Conservation (phyloP, 35 echinoderm and acorn worm genomes). For the Apostichopus californicus region DNA sequence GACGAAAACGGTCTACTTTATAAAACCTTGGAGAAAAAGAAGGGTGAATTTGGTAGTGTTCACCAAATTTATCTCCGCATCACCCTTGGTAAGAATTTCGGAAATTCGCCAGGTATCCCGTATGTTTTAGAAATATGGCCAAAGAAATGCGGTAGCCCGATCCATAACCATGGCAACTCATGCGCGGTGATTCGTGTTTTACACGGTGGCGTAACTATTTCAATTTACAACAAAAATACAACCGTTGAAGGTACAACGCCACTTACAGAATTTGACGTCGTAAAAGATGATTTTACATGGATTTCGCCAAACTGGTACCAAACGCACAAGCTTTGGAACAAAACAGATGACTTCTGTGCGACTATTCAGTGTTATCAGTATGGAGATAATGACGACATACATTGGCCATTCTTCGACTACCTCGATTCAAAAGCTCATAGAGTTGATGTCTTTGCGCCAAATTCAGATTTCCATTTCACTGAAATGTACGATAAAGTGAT, state of each 20-base stretch:
- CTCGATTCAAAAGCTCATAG: no score
- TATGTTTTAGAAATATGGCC: conserved; percentile 68
- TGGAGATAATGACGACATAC: conserved; percentile 11
- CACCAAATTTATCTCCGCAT: conserved; percentile 38
- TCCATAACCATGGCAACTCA: no score
- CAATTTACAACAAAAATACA: no score
- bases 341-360: conserved; percentile 42
- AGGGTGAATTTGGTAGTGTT: conserved; percentile 10
- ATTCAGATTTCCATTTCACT: no score
- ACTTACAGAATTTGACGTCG: no score
- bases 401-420: conserved; percentile 46
- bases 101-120: conserved; percentile 59
- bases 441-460: no score
- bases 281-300: no score
- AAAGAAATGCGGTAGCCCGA: not conserved
- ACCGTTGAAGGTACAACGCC: no score
- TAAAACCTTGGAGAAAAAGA: conserved; percentile 38
- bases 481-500: no score
- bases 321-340: conserved; percentile 43
- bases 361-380: conserved; percentile 66
- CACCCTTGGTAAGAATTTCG: conserved; percentile 35
- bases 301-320: conserved; percentile 57
- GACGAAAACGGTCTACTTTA: not conserved
- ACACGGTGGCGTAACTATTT: no score
- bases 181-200: no score